phyloP scores from a whole-genome alignment of 1,140 invertebrate genomes.

The Bombus ignitus region DNA sequence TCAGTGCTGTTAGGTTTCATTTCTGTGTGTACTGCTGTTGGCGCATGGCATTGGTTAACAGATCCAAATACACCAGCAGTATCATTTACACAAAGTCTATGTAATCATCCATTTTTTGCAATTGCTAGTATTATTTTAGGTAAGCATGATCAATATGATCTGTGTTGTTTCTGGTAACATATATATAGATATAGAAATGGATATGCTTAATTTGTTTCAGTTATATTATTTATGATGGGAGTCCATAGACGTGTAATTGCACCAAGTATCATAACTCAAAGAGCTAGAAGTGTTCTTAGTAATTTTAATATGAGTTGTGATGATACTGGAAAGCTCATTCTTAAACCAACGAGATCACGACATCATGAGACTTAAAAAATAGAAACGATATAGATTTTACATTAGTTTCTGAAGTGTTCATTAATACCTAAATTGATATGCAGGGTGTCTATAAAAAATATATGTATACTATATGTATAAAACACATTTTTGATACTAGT shows the following conservation, averaged over 20 bases:
- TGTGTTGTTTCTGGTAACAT: neutral
- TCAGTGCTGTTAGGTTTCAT: conserved; percentile 92
- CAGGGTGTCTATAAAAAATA: conserved; percentile 34
- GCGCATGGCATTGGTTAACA: conserved; percentile 96
- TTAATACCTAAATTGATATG: conserved; percentile 23
- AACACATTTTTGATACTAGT: conserved; percentile 21
- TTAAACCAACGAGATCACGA: conserved; percentile 87
- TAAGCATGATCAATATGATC: conserved; percentile 71
- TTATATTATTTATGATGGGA: conserved; percentile 94
- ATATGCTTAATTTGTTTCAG: conserved; percentile 82
- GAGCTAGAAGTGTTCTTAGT: conserved; percentile 93
- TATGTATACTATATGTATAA: conserved; percentile 13
- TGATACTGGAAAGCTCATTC: conserved; percentile 95
- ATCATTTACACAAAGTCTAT: conserved; percentile 94
- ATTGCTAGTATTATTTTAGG: conserved; percentile 92
- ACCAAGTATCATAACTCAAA: conserved; percentile 96
- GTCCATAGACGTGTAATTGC: conserved; percentile 98
- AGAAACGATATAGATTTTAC: neutral
- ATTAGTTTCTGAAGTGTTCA: conserved; percentile 31
- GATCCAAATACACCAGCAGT: conserved; percentile 95
- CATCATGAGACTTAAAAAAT: conserved; percentile 78
- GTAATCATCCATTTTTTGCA: conserved; percentile 98
- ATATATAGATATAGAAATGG: no score
- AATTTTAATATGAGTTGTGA: conserved; percentile 99
- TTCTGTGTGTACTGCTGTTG: conserved; percentile 94